Base-by-base conservation (phyloP, 2,113 vertebrate species). In the Otis tarda region DNA sequence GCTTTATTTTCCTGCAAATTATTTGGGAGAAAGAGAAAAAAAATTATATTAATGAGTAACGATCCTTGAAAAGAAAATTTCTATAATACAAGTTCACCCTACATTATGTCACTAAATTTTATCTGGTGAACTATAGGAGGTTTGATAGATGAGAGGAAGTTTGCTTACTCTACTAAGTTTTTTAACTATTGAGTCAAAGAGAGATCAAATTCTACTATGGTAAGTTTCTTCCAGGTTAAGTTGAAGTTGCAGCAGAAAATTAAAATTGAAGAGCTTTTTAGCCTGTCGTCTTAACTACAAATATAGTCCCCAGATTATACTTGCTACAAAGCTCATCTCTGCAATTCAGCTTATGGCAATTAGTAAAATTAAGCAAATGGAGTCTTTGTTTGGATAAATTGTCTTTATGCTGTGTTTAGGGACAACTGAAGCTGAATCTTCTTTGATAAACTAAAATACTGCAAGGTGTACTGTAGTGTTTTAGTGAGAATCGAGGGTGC, bases 401-500 rank as follows among this genome's bases (percentile, higher is more conserved):
- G 25, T 31, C 30, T 31, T 17, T 15, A 27, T 53, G 28, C 37
- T 45, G 16, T 78, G n/a, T 67, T 85, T 33, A 52, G 91, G 67
- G 78, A 93, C 60, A 75, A 12, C 4, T 20, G 61, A 47, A 76
- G 28, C 35, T 14, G 64, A 63, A 52, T 71, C 52, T 45, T 89
- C 85, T 79, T 47, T 71, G 61, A 68, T 80, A 68, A 90, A 76
- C 30, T 83, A 27, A 35, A 87, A 61, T 4, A 55, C 28, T 17
- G 9, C 22, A 14, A 53, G 30, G 14, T 45, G 78, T 73, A 67
- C n/a, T 24, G 57, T 28, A 45, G 37, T 30, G 47, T 63, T 84
- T 75, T 67, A 93, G 65, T 86, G 86, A 88, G 79, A 78, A 83
- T 33, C 89, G 70, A 23, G 91, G 82, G 93, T 67, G 53, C 24